These are phyloP conservation scores for Acrocephalus arundinaceus DNA, from an alignment of 2,113 vertebrate species.

Conservation along the genomic window DNA sequence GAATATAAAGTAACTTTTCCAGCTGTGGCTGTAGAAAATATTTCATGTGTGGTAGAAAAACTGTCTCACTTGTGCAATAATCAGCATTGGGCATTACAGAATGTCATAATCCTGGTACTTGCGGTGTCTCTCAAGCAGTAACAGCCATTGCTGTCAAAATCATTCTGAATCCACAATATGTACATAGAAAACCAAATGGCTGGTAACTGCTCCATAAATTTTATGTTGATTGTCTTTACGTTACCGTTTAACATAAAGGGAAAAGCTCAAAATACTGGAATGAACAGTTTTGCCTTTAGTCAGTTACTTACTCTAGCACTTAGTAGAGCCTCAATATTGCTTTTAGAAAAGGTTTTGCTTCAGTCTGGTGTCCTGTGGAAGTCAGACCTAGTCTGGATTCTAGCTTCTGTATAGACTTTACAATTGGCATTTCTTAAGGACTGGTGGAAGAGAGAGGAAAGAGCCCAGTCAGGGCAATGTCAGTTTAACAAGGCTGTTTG, in stretches of 20 bases:
- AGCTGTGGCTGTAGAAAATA: background rate
- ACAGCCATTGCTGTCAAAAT: background rate
- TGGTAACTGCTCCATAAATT: background rate
- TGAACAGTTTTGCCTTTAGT: background rate
- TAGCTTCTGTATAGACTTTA: background rate
- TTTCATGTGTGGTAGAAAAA: background rate
- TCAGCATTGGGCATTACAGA: background rate
- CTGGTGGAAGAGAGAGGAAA: background rate
- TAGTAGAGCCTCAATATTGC: background rate
- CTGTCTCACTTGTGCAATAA: background rate
- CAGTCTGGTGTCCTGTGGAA: background rate
- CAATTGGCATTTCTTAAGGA: background rate
- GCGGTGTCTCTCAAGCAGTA: background rate
- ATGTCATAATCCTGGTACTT: background rate
- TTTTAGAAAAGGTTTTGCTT: background rate
- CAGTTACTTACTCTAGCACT: background rate
- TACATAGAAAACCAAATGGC: background rate
- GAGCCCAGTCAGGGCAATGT: background rate
- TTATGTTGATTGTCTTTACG: constrained; percentile 4
- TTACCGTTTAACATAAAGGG: background rate
- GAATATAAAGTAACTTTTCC: constrained; percentile 1
- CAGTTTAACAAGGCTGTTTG: accelerated
- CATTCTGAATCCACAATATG: background rate
- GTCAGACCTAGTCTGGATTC: background rate
- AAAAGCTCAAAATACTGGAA: background rate